Conservation (phyloP, 2,113 vertebrate species). For the Elephas maximus region DNA sequence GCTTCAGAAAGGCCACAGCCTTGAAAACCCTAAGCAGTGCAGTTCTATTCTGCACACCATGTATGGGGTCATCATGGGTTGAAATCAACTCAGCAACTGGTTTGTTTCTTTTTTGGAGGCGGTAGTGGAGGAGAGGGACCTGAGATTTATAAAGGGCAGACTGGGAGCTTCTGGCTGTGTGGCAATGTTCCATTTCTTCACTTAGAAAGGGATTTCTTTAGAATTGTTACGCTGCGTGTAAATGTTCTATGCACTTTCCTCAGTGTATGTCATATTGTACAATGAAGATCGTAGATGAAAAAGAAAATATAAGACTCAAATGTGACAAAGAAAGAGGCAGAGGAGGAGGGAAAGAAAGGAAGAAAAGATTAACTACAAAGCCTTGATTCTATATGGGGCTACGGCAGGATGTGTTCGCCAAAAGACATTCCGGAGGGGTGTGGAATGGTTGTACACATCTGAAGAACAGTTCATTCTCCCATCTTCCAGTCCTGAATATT, state of each 20-base stretch:
- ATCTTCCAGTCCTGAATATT: background rate
- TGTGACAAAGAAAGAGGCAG: background rate
- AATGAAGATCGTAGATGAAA: background rate
- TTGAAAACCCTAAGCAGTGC: background rate
- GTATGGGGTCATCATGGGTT: too few relatives aligned
- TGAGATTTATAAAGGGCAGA: background rate
- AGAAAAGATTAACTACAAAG: background rate
- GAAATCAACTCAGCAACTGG: background rate
- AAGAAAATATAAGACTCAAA: background rate
- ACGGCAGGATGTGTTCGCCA: background rate
- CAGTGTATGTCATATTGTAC: background rate
- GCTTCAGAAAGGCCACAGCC: background rate
- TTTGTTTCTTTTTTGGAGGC: background rate
- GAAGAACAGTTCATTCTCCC: background rate
- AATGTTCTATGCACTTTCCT: background rate
- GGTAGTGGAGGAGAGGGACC: background rate
- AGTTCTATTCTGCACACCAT: background rate
- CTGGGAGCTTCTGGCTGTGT: fast-evolving
- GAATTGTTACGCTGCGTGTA: background rate
- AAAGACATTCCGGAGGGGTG: background rate
- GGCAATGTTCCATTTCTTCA: background rate
- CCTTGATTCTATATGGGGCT: background rate
- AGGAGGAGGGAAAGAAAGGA: background rate
- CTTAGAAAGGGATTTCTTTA: background rate
- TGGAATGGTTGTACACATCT: background rate